A percentile compares a stretch with the other conserved stretches of the same genome.
These are phyloP conservation scores for Oryzias javanicus DNA, from an alignment of 2,113 vertebrate genomes.

Conservation along the genomic window DNA sequence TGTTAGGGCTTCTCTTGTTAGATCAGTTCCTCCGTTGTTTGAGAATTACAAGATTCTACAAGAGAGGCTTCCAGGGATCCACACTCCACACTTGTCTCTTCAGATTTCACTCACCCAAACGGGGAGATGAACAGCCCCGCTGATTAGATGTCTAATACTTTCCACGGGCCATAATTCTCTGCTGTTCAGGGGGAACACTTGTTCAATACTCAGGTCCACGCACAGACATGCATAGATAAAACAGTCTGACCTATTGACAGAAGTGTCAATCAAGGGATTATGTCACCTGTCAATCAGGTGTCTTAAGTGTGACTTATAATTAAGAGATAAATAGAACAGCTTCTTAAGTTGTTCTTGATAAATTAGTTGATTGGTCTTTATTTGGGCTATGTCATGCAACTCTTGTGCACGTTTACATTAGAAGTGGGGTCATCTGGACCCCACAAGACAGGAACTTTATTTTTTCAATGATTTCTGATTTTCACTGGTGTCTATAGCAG, in stretches of 20 bases:
- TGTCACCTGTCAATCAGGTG: conserved; percentile 48
- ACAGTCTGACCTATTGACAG: conserved; percentile 23
- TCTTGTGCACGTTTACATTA: too few relatives aligned
- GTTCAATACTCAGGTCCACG: conserved; percentile 10
- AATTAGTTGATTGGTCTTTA: conserved; percentile 26
- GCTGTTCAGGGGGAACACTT: conserved; percentile 27
- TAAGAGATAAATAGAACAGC: neutral
- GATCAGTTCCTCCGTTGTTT: conserved; percentile 42
- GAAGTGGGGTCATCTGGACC: too few relatives aligned
- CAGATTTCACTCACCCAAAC: conserved; percentile 61
- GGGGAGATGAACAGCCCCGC: conserved; percentile 61
- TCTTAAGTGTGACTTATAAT: conserved; percentile 8
- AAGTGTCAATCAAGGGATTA: conserved; percentile 39
- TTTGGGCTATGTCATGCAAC: neutral
- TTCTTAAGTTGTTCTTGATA: conserved; percentile 10
- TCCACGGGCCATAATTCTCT: conserved; percentile 63
- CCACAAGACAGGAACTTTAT: too few relatives aligned
- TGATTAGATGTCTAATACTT: conserved; percentile 67
- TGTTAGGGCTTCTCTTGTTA: conserved; percentile 46
- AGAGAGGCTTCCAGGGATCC: conserved; percentile 34
- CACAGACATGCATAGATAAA: conserved; percentile 17
- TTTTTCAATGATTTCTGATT: too few relatives aligned
- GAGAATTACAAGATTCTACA: conserved; percentile 35
- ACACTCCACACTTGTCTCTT: conserved; percentile 41
- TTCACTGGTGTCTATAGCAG: too few relatives aligned